These are phyloP conservation scores for Drosophila neonasuta DNA, from an alignment of 2,888 invertebrate species.

Conservation along the genomic window DNA sequence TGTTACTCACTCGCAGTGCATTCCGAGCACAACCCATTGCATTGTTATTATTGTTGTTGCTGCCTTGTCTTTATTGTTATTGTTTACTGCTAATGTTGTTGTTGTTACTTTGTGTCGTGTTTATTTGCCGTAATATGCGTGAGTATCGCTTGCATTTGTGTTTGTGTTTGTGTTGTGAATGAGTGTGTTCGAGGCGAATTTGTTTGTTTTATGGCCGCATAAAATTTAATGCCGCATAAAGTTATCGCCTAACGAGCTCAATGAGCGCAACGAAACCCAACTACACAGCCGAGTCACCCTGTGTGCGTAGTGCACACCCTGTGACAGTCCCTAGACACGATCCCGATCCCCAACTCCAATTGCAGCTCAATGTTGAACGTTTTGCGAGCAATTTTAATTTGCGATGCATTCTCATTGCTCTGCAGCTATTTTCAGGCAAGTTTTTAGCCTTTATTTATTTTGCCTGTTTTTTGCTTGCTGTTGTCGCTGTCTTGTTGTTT, in stretches of 20 bases:
- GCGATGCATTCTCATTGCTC: constrained; percentile 72
- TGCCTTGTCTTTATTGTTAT: constrained; percentile 19
- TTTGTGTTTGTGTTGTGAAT: constrained; percentile 33
- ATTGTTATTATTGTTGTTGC: constrained; percentile 46
- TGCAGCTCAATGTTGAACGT: constrained; percentile 25
- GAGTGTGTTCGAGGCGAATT: constrained; percentile 54
- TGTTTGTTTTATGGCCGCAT: constrained; percentile 77
- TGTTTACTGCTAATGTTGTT: constrained; percentile 5
- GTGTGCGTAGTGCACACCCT: constrained; percentile 14
- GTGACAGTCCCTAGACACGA: neutral
- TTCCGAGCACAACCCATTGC: constrained; percentile 37
- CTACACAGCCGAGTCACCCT: constrained; percentile 32
- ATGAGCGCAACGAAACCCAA: constrained; percentile 44
- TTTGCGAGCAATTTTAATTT: constrained; percentile 77
- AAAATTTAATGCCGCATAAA: constrained; percentile 77
- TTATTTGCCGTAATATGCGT: constrained; percentile 65
- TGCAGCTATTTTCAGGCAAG: constrained; percentile 73
- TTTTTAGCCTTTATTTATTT: constrained; percentile 16
- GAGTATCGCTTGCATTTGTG: constrained; percentile 31
- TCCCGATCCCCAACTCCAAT: neutral
- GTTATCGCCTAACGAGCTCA: constrained; percentile 75
- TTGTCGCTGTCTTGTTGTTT: neutral
- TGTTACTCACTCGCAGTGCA: constrained; percentile 32
- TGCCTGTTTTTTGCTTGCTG: neutral
- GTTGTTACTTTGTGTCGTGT: constrained; percentile 63